These are phyloP conservation scores for Ptyas mucosa DNA, from an alignment of 2,113 vertebrate species.

Conservation along the genomic window DNA sequence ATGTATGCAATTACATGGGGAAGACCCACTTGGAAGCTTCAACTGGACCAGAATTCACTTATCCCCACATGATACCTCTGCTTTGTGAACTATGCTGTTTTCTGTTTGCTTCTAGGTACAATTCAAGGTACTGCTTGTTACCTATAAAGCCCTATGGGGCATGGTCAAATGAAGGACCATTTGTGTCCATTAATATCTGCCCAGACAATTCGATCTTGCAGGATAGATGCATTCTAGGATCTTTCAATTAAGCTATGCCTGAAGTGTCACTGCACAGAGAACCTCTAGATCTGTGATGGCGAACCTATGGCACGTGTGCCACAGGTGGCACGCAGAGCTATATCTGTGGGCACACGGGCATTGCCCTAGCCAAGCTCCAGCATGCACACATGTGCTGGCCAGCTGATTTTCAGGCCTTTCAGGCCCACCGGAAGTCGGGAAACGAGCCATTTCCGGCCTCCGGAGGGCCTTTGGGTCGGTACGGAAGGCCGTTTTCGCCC, in stretches of 20 bases:
- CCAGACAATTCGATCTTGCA: not conserved
- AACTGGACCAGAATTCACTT: not conserved
- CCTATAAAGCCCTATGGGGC: not conserved
- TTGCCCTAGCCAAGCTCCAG: too few relatives aligned
- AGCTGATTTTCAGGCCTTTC: too few relatives aligned
- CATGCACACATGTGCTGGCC: too few relatives aligned
- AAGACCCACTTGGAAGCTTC: not conserved
- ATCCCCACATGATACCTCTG: not conserved
- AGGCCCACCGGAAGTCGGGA: too few relatives aligned
- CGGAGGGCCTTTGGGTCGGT: too few relatives aligned
- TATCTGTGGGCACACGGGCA: too few relatives aligned
- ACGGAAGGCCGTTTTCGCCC: too few relatives aligned
- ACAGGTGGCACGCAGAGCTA: too few relatives aligned
- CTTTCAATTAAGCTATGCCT: not conserved
- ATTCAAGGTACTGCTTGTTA: not conserved
- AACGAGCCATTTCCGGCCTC: too few relatives aligned
- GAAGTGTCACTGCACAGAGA: not conserved
- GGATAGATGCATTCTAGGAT: not conserved
- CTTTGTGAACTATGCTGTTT: not conserved
- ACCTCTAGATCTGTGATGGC: not conserved
- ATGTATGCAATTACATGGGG: not conserved
- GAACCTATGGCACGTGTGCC: too few relatives aligned
- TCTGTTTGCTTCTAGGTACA: not conserved
- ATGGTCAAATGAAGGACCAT: not conserved
- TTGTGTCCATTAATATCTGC: not conserved